Evolutionary conservation across 2,888 invertebrate species (phyloP).

Genomic region (Orthosia gracilis): DNA sequence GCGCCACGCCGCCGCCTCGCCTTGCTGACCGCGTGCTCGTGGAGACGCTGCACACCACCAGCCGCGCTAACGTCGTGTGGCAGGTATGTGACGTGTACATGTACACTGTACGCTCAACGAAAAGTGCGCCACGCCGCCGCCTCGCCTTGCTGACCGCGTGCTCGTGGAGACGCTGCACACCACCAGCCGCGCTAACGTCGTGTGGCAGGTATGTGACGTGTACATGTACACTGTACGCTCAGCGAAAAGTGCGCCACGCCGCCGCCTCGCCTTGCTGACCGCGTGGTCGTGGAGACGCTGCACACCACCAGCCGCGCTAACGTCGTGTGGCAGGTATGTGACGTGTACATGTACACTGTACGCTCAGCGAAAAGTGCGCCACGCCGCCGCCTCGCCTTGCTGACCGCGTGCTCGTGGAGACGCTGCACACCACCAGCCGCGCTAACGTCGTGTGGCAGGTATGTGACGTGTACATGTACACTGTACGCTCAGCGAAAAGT

Average conservation of each 20-base stretch:
- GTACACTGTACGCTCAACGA: too few relatives aligned
- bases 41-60: conserved; percentile 95
- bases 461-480: conserved; percentile 1
- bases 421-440: conserved; percentile 94
- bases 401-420: conserved; percentile 95
- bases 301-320: conserved; percentile 95
- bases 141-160: conserved; percentile 92
- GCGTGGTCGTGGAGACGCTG: conserved; percentile 95
- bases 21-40: conserved; percentile 94
- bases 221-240: too few relatives aligned
- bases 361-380: conserved; percentile 86
- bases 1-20: conserved; percentile 89
- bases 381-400: conserved; percentile 91
- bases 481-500: conserved; percentile 87
- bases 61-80: conserved; percentile 95
- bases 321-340: conserved; percentile 92
- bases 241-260: conserved; percentile 87
- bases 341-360: too few relatives aligned
- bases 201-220: conserved; percentile 89
- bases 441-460: conserved; percentile 95
- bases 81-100: conserved; percentile 80
- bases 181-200: conserved; percentile 95
- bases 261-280: conserved; percentile 91
- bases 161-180: conserved; percentile 96
- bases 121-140: conserved; percentile 88